These are phyloP conservation scores for Enteromius unitaeniatus DNA, from an alignment of 2,797 vertebrate genomes.

Conservation along the genomic window DNA sequence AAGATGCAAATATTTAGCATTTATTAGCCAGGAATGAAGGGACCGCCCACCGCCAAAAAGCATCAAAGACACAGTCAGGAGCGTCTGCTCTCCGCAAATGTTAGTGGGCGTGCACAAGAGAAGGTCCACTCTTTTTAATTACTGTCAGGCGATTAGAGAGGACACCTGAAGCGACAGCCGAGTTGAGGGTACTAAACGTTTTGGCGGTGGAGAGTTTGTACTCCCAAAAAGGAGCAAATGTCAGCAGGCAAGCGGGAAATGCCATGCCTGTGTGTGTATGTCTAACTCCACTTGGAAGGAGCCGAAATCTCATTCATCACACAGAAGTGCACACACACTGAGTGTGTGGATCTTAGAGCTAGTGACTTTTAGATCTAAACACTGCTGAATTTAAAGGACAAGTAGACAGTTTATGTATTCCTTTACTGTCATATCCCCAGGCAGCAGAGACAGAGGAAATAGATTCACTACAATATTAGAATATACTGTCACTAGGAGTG, in stretches of 20 bases:
- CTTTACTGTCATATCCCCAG: slow-evolving; percentile 13
- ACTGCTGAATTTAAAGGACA: slow-evolving; percentile 39
- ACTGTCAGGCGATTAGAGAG: slow-evolving; percentile 66
- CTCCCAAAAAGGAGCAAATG: slow-evolving; percentile 69
- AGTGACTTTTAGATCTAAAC: slow-evolving; percentile 37
- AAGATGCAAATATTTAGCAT: slow-evolving; percentile 71
- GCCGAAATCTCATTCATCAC: background rate
- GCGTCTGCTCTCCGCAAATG: slow-evolving; percentile 68
- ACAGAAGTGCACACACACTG: background rate
- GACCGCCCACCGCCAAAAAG: slow-evolving; percentile 65
- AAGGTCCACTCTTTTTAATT: slow-evolving; percentile 59
- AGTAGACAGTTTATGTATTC: slow-evolving; percentile 31
- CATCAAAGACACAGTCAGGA: slow-evolving; percentile 72
- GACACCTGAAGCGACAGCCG: slow-evolving; percentile 66
- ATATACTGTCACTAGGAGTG: background rate
- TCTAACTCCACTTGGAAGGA: slow-evolving; percentile 10
- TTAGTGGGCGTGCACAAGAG: slow-evolving; percentile 67
- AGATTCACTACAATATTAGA: slow-evolving; percentile 3
- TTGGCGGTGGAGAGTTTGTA: slow-evolving; percentile 62
- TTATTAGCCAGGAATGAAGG: slow-evolving; percentile 63
- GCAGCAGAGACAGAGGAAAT: background rate
- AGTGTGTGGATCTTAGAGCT: slow-evolving; percentile 10
- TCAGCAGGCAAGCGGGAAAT: slow-evolving; percentile 66
- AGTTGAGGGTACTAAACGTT: slow-evolving; percentile 57
- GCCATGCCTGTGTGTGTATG: slow-evolving; percentile 52